Percentiles rank a stretch among this genome's conserved stretches.
Conservation (phyloP, 2,113 vertebrate species). For the Anoura caudifer region DNA sequence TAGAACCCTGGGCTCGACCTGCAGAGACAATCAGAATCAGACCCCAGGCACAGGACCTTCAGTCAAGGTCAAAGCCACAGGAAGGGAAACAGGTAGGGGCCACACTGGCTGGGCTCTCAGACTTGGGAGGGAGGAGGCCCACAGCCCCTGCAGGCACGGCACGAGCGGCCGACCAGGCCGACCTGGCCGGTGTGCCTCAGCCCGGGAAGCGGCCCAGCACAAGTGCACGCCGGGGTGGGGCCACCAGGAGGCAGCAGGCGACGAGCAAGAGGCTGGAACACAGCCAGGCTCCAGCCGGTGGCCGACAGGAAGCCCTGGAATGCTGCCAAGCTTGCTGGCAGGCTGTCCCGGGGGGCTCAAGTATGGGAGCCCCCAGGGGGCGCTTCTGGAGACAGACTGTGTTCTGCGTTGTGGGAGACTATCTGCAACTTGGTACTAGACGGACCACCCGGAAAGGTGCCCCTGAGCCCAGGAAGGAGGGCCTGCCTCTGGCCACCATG, state of each 20-base stretch:
- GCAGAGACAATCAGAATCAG: not conserved
- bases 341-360: not conserved
- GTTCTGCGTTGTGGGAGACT: not conserved
- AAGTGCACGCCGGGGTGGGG: not conserved
- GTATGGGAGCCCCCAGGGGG: not conserved
- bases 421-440: not conserved
- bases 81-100: fast-evolving
- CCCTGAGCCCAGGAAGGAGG: not conserved
- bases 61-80: not conserved
- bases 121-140: not conserved
- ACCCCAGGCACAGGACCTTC: not conserved
- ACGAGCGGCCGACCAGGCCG: fast-evolving
- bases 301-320: fast-evolving
- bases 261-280: fast-evolving
- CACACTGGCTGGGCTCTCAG: fast-evolving
- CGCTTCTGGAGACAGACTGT: not conserved
- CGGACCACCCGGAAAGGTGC: too few relatives aligned
- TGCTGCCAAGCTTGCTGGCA: fast-evolving
- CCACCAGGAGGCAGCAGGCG: fast-evolving
- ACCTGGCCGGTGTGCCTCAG: fast-evolving
- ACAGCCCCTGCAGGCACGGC: not conserved
- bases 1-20: constrained; percentile 92
- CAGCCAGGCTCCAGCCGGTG: fast-evolving
- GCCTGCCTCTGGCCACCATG: not conserved
- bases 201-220: not conserved